These are phyloP conservation scores for Eupithecia centaureata DNA, from an alignment of 2,888 invertebrate genomes.

Conservation along the genomic window DNA sequence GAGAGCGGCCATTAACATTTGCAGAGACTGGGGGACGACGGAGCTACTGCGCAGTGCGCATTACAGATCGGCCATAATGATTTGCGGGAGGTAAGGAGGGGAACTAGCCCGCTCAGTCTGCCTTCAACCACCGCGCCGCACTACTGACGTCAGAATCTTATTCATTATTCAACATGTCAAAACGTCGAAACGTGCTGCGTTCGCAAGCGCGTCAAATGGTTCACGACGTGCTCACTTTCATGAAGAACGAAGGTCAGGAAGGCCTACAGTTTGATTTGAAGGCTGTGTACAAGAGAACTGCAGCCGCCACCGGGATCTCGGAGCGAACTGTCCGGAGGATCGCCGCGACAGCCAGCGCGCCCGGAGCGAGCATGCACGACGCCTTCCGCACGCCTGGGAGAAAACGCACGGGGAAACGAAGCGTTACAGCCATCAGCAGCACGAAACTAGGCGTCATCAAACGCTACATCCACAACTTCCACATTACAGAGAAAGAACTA, in stretches of 20 bases:
- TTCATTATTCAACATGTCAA: constrained; percentile 20
- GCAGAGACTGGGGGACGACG: neutral
- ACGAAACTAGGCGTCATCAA: constrained; percentile 16
- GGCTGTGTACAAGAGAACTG: constrained; percentile 33
- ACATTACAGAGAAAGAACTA: constrained; percentile 20
- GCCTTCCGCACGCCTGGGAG: constrained; percentile 49
- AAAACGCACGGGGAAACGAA: constrained; percentile 41
- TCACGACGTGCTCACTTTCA: constrained; percentile 32
- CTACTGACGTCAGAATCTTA: neutral
- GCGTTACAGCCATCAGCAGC: constrained; percentile 40
- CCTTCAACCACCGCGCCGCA: constrained; percentile 10
- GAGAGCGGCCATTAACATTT: neutral
- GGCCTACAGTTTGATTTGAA: constrained; percentile 30
- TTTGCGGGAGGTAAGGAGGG: constrained; percentile 6
- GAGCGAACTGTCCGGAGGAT: constrained; percentile 33
- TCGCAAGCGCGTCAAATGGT: constrained; percentile 34
- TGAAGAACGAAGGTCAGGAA: constrained; percentile 37
- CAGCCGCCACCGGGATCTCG: constrained; percentile 38
- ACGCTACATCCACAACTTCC: constrained; percentile 25
- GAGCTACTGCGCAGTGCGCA: constrained; percentile 1
- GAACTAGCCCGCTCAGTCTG: constrained; percentile 11
- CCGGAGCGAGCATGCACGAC: constrained; percentile 8
- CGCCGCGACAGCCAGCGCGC: neutral
- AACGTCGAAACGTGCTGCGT: constrained; percentile 19
- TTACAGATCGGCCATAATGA: constrained; percentile 3